Evolutionary conservation across 1,140 invertebrate species (phyloP), one percentile per base, ranked within the genome.

Genomic region (Aleiodes sp.): DNA sequence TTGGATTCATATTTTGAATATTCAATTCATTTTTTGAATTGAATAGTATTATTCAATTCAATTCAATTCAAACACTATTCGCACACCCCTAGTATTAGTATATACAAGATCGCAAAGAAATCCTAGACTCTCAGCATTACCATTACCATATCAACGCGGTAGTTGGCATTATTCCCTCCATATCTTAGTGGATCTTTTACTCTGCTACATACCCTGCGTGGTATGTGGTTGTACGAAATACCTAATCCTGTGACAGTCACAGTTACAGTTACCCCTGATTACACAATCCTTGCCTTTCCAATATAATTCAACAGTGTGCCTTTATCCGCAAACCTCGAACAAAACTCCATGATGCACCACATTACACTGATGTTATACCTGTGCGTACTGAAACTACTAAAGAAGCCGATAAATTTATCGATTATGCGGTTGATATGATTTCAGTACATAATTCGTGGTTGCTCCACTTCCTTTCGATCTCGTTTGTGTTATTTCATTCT

Each of bases 81-180:
- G n/a, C n/a, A n/a, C n/a, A n/a, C n/a, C n/a, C n/a, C n/a, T n/a
- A n/a, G 12, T 8, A 33, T 33, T 7, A 8, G 31, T 8, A 33
- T 33, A 33, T 19, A 35, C 37, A 14, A 24, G 43, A 65, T 52
- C 35, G 64, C 46, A 10, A 56, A 61, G 60, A 69, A 69, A 63
- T 63, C 33, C 60, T 61, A 63, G 60, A 62, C 61, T 61, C 6
- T 24, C 57, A 59, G 61, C 46, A 43, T 70, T 65, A 70, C 64
- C 60, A 73, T 69, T 73, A 70, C 71, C 46, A 68, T 63, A 69
- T 70, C 71, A 67, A 73, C 68, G 65, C 65, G n/a, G n/a, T n/a
- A 65, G 68, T 70, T 59, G 70, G 68, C 72, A 73, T 70, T 70
- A 70, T 70, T 70, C 68, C 52, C 61, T 21, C 61, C 2, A 21